Conservation (phyloP, 2,888 invertebrate species). For the Sinohyriopsis cumingii region DNA sequence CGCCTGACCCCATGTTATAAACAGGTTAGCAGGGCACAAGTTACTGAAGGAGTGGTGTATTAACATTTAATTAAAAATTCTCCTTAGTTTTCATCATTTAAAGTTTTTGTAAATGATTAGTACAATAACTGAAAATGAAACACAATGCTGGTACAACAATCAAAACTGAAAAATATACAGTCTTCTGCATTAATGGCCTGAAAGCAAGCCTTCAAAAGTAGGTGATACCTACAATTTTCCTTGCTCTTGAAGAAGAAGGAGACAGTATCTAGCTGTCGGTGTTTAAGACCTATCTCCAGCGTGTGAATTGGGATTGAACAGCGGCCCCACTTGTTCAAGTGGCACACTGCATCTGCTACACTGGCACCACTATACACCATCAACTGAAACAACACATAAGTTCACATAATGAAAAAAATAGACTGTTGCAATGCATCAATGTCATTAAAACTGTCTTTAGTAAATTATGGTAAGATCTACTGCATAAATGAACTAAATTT, state of each 20-base stretch:
- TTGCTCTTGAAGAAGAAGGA: constrained; percentile 66
- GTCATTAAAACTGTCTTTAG: too few species aligned
- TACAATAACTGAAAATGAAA: too few species aligned
- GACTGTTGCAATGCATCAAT: neutral
- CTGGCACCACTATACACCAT: constrained; percentile 63
- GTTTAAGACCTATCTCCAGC: constrained; percentile 62
- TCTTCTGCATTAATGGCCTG: neutral
- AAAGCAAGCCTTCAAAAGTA: neutral
- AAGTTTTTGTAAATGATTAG: too few species aligned
- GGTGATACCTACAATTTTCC: constrained; percentile 56
- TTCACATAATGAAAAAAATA: neutral
- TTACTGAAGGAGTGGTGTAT: too few species aligned
- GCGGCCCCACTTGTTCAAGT: constrained; percentile 63
- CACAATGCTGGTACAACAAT: too few species aligned
- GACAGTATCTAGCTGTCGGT: constrained; percentile 67
- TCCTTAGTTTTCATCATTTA: too few species aligned
- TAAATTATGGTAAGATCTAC: too few species aligned
- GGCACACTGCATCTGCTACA: constrained; percentile 61
- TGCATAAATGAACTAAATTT: too few species aligned
- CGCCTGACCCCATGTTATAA: too few species aligned
- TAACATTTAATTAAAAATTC: too few species aligned
- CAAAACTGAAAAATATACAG: constrained; percentile 3
- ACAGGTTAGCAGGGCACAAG: too few species aligned
- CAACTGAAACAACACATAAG: constrained; percentile 43
- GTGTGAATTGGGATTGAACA: constrained; percentile 63